Base-by-base conservation (phyloP, 2,888 invertebrate genomes). In the Archips xylosteana region DNA sequence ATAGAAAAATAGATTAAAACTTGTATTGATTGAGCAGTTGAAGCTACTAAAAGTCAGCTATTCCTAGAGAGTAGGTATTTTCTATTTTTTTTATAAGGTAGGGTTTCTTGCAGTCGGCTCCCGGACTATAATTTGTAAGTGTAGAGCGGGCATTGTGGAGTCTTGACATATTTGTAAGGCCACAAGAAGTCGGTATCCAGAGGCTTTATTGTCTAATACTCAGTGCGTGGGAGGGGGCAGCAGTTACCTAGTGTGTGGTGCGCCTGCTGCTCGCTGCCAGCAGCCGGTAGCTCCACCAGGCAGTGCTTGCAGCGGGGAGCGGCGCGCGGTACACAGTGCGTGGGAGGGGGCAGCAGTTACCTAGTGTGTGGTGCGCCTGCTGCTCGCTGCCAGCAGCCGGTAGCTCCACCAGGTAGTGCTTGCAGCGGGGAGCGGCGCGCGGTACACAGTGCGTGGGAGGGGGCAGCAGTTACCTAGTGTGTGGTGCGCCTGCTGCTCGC, bases 341-440 rank as follows among this genome's bases (percentile, higher is more conserved):
- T 97, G n/a, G n/a, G 39, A 6, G 39, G 39, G 9, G 45, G 45
- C 3, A 12, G 12, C 12, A 10, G 75, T 49, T 75, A 90, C 90
- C 88, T 73, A 88, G 92, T 45, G 95, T 95, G 78, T 92, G 87
- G 83, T 97, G 97, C 70, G 95, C 91, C 57, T 95, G 88, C 84
- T 96, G 96, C 78, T 96, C 96, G 47, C 95, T 95, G 73, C 97
- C 79, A 97, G 95, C 89, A 98, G 96, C 83, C 96, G 96, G 91
- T 97, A 97, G 95, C 85, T 97, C 97, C 66, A 97, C 96, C 71
- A 97, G 95, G 92, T 96, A 97, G 90, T 98, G 97, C 92, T 97
- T 97, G 91, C 96, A 96, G 83, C 97, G 95, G 95, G 95, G 36
- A 10, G 42, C 6, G 85, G 85, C 63, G 95, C 96, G 81, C 96